Conservation (phyloP, 2,888 invertebrate species). For the Drosophila imparisetae region DNA sequence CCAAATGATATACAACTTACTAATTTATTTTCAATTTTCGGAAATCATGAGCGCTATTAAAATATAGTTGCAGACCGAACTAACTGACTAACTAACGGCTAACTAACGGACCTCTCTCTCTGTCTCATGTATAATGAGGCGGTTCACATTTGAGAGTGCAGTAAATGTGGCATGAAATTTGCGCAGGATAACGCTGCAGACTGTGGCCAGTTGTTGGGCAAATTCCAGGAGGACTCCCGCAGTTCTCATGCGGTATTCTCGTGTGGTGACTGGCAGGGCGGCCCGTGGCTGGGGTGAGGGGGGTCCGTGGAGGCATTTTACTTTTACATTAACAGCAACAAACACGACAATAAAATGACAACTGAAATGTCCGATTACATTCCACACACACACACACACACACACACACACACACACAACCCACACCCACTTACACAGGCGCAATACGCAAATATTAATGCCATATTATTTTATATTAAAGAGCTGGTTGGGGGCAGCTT, state of each 20-base stretch:
- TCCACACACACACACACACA: conserved; percentile 64
- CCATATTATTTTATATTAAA: conserved; percentile 78
- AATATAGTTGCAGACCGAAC: conserved; percentile 61
- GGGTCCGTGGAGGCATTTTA: conserved; percentile 67
- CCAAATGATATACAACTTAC: conserved; percentile 77
- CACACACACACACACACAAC: conserved; percentile 48
- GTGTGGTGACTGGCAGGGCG: conserved; percentile 48
- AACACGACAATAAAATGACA: conserved; percentile 83
- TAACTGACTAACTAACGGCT: conserved; percentile 13
- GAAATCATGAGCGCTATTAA: conserved; percentile 78
- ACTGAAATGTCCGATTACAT: conserved; percentile 84
- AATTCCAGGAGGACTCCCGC: conserved; percentile 41
- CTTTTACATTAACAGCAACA: conserved; percentile 81
- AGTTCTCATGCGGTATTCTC: conserved; percentile 44
- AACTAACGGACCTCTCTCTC: conserved; percentile 33
- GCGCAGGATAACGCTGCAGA: conserved; percentile 43
- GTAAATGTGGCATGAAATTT: conserved; percentile 64
- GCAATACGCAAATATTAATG: conserved; percentile 76
- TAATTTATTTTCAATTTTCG: conserved; percentile 79
- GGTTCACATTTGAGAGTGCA: conserved; percentile 33
- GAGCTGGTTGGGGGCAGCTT: conserved; percentile 3
- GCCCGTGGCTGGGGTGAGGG: conserved; percentile 20
- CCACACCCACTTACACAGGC: conserved; percentile 9
- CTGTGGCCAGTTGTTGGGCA: conserved; percentile 48
- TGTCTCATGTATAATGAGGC: conserved; percentile 43